A percentile compares a stretch with the other conserved stretches of the same genome.
These are phyloP conservation scores for Lerista edwardsae DNA, from an alignment of 2,797 vertebrate species.

Conservation along the genomic window DNA sequence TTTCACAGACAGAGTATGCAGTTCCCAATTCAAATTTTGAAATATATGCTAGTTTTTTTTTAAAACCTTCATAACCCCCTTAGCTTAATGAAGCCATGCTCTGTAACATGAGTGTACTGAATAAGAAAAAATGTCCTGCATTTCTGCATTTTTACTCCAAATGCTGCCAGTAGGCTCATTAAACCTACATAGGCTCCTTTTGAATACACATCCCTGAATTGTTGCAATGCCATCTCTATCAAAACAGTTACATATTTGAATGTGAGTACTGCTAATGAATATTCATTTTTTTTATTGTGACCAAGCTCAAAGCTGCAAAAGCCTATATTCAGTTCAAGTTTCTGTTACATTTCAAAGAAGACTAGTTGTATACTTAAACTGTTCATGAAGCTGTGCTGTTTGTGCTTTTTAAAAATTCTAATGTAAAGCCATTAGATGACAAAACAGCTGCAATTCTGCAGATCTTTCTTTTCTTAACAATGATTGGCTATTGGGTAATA, in stretches of 20 bases:
- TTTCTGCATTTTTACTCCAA: slow-evolving; percentile 5
- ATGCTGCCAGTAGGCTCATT: slow-evolving; percentile 25
- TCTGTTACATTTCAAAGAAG: not conserved
- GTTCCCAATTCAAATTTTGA: slow-evolving; percentile 77
- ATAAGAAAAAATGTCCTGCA: slow-evolving; percentile 20
- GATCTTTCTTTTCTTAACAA: slow-evolving; percentile 2
- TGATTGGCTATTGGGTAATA: not conserved
- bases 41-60: slow-evolving; percentile 45
- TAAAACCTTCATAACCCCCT: not conserved
- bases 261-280: not conserved
- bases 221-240: slow-evolving; percentile 40
- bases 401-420: not conserved
- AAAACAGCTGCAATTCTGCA: not conserved
- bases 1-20: slow-evolving; percentile 84
- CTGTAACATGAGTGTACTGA: slow-evolving; percentile 23
- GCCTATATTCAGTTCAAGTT: not conserved
- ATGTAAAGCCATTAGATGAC: not conserved
- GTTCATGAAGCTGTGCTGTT: not conserved
- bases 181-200: not conserved
- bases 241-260: not conserved
- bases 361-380: not conserved
- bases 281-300: slow-evolving; percentile 51
- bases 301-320: not conserved
- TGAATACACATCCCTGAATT: slow-evolving; percentile 31
- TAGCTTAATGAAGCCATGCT: slow-evolving; percentile 49